Evolutionary conservation across 2,888 invertebrate species (phyloP).

Genomic region (Suillia variegata): DNA sequence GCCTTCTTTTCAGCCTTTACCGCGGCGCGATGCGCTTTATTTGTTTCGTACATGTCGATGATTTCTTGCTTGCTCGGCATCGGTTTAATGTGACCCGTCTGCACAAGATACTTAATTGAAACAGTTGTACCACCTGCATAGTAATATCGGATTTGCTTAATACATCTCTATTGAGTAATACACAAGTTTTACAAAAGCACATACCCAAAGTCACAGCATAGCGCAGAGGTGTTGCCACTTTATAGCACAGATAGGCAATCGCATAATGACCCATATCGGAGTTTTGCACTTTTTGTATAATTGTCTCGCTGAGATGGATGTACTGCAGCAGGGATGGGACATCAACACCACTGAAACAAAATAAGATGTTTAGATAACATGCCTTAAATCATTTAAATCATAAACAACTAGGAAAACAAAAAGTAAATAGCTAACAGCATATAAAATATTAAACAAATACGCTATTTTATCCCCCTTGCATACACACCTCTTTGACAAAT

Average conservation of each 20-base stretch:
- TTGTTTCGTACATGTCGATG: slow-evolving; percentile 67
- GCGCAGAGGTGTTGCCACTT: slow-evolving; percentile 86
- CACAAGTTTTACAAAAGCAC: no score
- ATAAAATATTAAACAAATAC: no score
- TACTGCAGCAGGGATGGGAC: slow-evolving; percentile 78
- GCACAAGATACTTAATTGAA: slow-evolving; percentile 79
- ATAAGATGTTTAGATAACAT: not conserved
- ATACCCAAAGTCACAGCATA: slow-evolving; percentile 91
- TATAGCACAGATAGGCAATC: slow-evolving; percentile 89
- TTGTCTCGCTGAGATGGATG: slow-evolving; percentile 76
- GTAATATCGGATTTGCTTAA: no score
- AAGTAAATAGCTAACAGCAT: not conserved
- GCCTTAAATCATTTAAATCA: not conserved
- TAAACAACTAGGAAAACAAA: not conserved
- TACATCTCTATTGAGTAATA: not conserved
- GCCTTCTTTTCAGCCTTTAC: slow-evolving; percentile 31
- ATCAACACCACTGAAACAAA: slow-evolving; percentile 82
- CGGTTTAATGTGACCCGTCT: slow-evolving; percentile 83
- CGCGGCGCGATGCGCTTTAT: slow-evolving; percentile 51
- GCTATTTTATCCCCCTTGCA: no score
- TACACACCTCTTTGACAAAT: slow-evolving; percentile 77
- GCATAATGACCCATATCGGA: slow-evolving; percentile 89
- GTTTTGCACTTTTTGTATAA: slow-evolving; percentile 76
- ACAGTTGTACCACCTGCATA: slow-evolving; percentile 86
- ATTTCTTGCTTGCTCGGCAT: slow-evolving; percentile 72